Conservation (phyloP, 1,140 invertebrate genomes). For the Tetramorium parvispinum region DNA sequence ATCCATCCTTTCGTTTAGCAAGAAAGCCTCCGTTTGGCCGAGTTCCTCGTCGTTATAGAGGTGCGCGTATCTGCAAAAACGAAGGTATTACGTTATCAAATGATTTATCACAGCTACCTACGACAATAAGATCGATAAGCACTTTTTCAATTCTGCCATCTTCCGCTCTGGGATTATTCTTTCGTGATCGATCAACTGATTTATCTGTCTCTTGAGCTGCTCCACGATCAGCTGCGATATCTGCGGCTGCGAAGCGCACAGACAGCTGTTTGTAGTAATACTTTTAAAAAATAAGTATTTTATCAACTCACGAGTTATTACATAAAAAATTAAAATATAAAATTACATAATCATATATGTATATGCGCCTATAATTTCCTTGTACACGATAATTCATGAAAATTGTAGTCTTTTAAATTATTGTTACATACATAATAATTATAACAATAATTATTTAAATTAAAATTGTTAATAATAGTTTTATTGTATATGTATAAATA, state of each 20-base stretch:
- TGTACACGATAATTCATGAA: neutral
- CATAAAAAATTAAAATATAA: too few relatives aligned
- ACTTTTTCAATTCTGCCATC: slow-evolving; percentile 88
- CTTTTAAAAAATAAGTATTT: neutral
- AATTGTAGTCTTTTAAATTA: neutral
- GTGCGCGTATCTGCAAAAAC: slow-evolving; percentile 72
- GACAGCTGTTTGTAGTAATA: slow-evolving; percentile 3
- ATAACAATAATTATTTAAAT: neutral
- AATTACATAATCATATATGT: neutral
- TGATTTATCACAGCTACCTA: neutral
- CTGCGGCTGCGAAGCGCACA: slow-evolving; percentile 72
- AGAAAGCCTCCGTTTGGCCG: slow-evolving; percentile 89
- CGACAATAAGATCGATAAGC: slow-evolving; percentile 28
- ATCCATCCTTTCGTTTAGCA: slow-evolving; percentile 87
- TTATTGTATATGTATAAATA: neutral
- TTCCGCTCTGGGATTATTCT: slow-evolving; percentile 89
- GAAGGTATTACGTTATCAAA: neutral
- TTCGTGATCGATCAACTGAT: slow-evolving; percentile 89
- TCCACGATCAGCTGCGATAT: slow-evolving; percentile 85
- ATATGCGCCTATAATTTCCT: neutral
- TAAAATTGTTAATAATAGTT: neutral
- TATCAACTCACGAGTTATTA: neutral
- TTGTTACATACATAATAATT: neutral
- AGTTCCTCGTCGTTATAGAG: slow-evolving; percentile 86
- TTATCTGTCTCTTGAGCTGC: slow-evolving; percentile 87